phyloP scores from a whole-genome alignment of 2,797 vertebrate species.

The Spinibarbus caldwelli region DNA sequence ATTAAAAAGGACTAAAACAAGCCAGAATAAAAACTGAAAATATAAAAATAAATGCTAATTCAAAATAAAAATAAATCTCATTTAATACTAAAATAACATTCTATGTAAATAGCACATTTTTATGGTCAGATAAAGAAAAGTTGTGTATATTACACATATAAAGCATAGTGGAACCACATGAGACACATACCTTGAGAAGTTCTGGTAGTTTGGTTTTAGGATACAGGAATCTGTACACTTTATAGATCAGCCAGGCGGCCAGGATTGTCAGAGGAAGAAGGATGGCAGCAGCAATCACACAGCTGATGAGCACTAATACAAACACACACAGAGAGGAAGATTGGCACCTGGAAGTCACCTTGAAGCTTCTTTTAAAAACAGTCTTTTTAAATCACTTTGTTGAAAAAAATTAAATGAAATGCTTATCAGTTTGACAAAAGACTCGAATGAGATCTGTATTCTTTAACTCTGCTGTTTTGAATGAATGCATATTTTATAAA shows the following conservation, averaged over 20 bases:
- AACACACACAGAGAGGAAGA: neutral
- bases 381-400: neutral
- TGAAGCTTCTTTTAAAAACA: neutral
- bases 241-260: conserved; percentile 4
- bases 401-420: neutral
- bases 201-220: conserved; percentile 36
- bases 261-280: conserved; percentile 14
- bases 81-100: neutral
- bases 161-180: neutral
- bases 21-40: neutral
- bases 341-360: neutral
- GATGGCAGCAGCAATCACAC: conserved; percentile 13
- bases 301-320: conserved; percentile 25
- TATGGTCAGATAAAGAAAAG: neutral
- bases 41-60: neutral
- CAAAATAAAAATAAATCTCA: neutral
- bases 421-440: neutral
- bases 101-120: neutral
- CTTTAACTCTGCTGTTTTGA: neutral
- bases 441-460: neutral
- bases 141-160: neutral
- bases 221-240: conserved; percentile 30
- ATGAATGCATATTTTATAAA: neutral
- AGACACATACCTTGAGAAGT: conserved; percentile 25
- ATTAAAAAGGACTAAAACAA: neutral